These are phyloP conservation scores for Scomber japonicus DNA, from an alignment of 2,113 vertebrate species.

Conservation along the genomic window DNA sequence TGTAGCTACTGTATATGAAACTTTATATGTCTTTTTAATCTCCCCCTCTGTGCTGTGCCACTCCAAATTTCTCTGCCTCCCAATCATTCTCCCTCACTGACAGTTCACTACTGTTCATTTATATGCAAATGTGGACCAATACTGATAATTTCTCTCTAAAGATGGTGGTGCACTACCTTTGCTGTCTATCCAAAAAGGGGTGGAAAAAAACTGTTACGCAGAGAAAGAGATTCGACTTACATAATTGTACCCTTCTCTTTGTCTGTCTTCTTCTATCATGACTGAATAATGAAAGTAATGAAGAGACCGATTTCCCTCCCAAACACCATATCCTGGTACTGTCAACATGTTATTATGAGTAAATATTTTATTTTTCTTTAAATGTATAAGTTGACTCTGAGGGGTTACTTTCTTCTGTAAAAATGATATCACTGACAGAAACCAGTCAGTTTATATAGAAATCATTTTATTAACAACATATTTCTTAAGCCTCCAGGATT, in stretches of 20 bases:
- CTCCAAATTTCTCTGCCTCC: slow-evolving; percentile 49
- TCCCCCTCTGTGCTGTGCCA: slow-evolving; percentile 37
- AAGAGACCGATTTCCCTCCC: not conserved
- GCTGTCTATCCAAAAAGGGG: slow-evolving; percentile 40
- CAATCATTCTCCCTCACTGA: slow-evolving; percentile 54
- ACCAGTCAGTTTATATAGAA: not conserved
- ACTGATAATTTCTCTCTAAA: slow-evolving; percentile 68
- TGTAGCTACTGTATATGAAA: slow-evolving; percentile 18
- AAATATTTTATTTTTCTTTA: not conserved
- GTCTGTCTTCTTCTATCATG: not conserved
- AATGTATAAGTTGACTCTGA: not conserved
- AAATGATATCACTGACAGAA: not conserved
- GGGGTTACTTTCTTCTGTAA: not conserved
- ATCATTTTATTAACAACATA: too few species aligned
- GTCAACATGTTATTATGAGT: not conserved
- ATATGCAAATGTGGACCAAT: slow-evolving; percentile 74
- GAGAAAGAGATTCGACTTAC: slow-evolving; percentile 3
- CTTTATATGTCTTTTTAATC: slow-evolving; percentile 43
- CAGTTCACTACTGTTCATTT: slow-evolving; percentile 74
- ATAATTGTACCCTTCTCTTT: not conserved
- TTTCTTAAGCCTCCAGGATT: too few species aligned
- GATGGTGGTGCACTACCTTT: slow-evolving; percentile 43
- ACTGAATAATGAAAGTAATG: slow-evolving; percentile 12
- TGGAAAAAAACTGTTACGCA: slow-evolving; percentile 1
- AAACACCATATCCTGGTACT: not conserved